Evolutionary conservation across 2,888 invertebrate species (phyloP).

Genomic region (Druceiella hillmani): DNA sequence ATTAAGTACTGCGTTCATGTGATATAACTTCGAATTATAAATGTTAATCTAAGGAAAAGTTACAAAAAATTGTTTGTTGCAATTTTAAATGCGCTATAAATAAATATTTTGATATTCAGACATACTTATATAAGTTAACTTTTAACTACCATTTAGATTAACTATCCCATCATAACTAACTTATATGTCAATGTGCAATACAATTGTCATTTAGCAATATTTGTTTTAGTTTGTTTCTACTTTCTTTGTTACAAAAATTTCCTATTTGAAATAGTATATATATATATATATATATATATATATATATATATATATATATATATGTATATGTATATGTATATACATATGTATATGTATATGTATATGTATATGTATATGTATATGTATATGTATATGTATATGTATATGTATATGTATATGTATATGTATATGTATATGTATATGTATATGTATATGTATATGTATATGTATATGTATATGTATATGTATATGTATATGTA

Average conservation of each 20-base stretch:
- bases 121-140: no score
- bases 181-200: no score
- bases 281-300: conserved; percentile 1
- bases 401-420: conserved; percentile 1
- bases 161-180: no score
- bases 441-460: conserved; percentile 1
- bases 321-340: conserved; percentile 1
- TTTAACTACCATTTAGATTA: no score
- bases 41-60: no score
- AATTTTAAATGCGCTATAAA: no score
- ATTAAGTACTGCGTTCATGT: no score
- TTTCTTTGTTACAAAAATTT: neutral
- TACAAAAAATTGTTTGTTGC: no score
- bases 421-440: conserved; percentile 1
- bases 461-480: conserved; percentile 1
- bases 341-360: conserved; percentile 1
- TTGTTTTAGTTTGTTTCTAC: neutral
- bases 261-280: neutral
- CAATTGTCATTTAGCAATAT: no score
- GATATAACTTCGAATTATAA: no score
- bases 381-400: conserved; percentile 1
- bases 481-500: conserved; percentile 1
- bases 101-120: no score
- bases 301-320: conserved; percentile 1
- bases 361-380: conserved; percentile 1